A percentile compares a stretch with the other conserved stretches of the same genome.
Conservation (phyloP, 2,888 invertebrate species). For the Trichogramma dendrolimi region DNA sequence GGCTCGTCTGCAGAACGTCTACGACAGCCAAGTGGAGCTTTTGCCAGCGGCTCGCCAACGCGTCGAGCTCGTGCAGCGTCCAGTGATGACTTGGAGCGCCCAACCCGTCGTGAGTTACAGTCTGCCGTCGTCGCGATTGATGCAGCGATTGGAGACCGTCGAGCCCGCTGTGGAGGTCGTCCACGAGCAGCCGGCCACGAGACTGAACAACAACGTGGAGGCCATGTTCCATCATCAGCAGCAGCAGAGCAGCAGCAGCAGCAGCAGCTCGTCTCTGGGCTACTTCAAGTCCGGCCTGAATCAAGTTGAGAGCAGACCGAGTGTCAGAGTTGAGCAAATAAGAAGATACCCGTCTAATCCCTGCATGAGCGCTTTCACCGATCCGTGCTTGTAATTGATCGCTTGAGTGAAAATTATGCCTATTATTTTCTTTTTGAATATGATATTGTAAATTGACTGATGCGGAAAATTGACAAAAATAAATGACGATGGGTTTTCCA, state of each 20-base stretch:
- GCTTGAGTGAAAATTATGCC: too few relatives aligned
- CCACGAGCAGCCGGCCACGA: neutral
- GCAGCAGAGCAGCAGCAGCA: conserved; percentile 11
- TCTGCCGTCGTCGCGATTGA: neutral
- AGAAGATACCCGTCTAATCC: neutral
- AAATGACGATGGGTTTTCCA: too few relatives aligned
- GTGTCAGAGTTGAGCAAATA: too few relatives aligned
- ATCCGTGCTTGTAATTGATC: conserved; percentile 3
- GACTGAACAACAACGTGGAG: neutral
- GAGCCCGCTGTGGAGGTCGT: neutral
- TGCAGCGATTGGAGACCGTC: neutral
- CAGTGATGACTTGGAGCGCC: neutral
- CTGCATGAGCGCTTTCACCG: conserved; percentile 3
- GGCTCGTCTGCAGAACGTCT: too few relatives aligned
- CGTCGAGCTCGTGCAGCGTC: neutral
- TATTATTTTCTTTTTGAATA: too few relatives aligned
- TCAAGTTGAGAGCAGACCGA: conserved; percentile 20
- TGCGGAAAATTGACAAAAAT: too few relatives aligned
- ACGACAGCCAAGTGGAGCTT: neutral
- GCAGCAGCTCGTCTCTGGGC: conserved; percentile 22
- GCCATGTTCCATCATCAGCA: conserved; percentile 18
- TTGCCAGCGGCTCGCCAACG: neutral
- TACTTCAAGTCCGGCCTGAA: conserved; percentile 1
- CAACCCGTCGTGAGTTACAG: neutral
- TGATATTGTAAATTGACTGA: too few relatives aligned